Evolutionary conservation across 2,888 invertebrate species (phyloP), one percentile per base, ranked within the genome.

Genomic region (Macrostomum cliftonense): DNA sequence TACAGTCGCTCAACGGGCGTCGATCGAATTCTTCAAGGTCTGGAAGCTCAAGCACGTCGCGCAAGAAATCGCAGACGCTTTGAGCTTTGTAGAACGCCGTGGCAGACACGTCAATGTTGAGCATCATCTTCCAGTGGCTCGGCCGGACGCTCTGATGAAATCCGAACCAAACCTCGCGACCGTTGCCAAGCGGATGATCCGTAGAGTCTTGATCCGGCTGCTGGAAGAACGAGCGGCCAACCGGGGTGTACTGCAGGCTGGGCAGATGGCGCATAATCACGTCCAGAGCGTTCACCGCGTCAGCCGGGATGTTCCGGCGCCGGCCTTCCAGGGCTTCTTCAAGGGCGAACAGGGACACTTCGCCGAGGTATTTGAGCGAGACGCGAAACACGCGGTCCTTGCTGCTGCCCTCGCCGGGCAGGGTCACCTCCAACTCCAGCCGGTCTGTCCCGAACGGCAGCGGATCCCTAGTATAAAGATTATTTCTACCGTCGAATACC

Each of bases 81-180:
- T 99, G 97, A 44, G 95, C 88, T 75, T 99, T 97, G 75, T 99
- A 99, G 74, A 99, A 99, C 53, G 97, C 97, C 59, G 97, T 99
- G 43, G 97, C 97, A 56, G 95, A 97, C 52, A 99, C 95, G 74
- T 99, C 97, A 73, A 97, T 99, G 71, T 97, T 97, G 53, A 99
- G 78, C 93, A 99, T 97, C 97, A 99, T 99, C 77, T 97, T 97
- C 97, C 97, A 99, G 66, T 95, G 95, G 54, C 93, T 93, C 12
- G 97, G 97, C 62, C 95, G 78, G 16, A 99, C 95, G 54, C 89
- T 89, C 73, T 99, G 97, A 77, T 99, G 97, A 71, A 99, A 99
- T 71, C 97, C 97, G 74, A 99, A 99, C 97, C 97, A 99, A 1
- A 99, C 97, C 72, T 95, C 95, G 58, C 95, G 76, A 28, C 95